phyloP scores from a whole-genome alignment of 2,113 vertebrate species.

The Baryphthengus martii region DNA sequence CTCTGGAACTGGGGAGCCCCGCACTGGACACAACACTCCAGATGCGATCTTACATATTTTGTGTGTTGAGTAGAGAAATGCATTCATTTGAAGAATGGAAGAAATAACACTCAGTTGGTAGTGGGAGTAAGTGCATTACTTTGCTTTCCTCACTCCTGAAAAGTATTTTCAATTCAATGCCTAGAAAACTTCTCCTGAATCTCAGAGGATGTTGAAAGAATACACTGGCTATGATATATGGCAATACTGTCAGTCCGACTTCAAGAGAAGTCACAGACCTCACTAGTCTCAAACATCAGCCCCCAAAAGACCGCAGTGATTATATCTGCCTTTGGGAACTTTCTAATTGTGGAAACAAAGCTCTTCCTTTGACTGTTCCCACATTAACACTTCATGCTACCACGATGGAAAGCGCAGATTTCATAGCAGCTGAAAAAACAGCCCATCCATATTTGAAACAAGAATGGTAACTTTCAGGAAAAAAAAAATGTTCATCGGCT shows the following conservation, averaged over 20 bases:
- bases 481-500: slow-evolving; percentile 4
- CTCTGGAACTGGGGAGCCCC: no score
- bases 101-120: background rate
- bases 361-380: background rate
- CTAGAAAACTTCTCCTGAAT: background rate
- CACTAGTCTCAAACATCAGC: background rate
- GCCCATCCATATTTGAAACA: slow-evolving; percentile 19
- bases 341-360: background rate
- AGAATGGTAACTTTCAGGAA: slow-evolving; percentile 1
- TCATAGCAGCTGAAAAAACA: background rate
- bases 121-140: background rate
- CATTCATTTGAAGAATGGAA: background rate
- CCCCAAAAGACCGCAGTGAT: background rate
- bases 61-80: background rate
- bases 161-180: background rate
- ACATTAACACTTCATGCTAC: background rate
- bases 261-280: background rate
- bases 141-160: background rate
- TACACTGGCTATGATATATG: background rate
- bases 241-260: background rate
- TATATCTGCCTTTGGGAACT: background rate
- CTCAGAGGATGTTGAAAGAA: background rate
- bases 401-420: slow-evolving; percentile 10
- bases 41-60: no score
- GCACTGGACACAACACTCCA: no score